These are phyloP conservation scores for Chouioia cunea DNA, from an alignment of 2,888 invertebrate genomes.

Conservation along the genomic window DNA sequence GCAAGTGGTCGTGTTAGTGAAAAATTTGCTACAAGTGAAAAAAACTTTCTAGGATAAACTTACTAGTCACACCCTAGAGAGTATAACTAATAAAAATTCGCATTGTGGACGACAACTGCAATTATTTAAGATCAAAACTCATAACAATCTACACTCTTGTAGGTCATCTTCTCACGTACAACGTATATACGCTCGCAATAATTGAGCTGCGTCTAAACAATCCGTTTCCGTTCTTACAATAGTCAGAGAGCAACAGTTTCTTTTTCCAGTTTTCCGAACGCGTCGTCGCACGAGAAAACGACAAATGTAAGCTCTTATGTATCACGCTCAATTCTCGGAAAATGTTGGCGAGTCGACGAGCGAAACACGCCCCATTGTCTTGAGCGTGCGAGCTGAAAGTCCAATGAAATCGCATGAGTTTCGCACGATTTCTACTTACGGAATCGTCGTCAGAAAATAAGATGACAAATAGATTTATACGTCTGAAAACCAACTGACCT, in stretches of 20 bases:
- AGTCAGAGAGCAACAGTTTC: conserved; percentile 29
- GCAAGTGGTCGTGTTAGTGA: too few species aligned
- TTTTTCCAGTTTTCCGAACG: neutral
- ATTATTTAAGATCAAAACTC: neutral
- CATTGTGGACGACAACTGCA: neutral
- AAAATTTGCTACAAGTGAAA: too few species aligned
- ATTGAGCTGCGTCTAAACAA: conserved; percentile 32
- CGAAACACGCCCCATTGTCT: conserved; percentile 36
- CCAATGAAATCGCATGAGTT: conserved; percentile 24
- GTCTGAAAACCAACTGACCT: too few species aligned
- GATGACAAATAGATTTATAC: too few species aligned
- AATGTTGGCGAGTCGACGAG: too few species aligned
- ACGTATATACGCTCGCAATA: neutral
- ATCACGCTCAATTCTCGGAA: conserved; percentile 41
- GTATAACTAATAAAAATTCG: neutral
- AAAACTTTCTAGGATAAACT: too few species aligned
- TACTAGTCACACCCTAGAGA: too few species aligned
- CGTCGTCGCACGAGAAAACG: conserved; percentile 23
- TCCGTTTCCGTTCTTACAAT: conserved; percentile 38
- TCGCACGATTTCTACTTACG: too few species aligned
- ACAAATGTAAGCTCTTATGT: conserved; percentile 34
- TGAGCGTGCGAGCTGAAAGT: neutral
- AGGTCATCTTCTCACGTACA: conserved; percentile 22
- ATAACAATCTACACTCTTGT: neutral
- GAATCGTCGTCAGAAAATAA: too few species aligned